A percentile compares a stretch with the other conserved stretches of the same genome.
Conservation (phyloP, 1,140 invertebrate species). For the Solen grandis region DNA sequence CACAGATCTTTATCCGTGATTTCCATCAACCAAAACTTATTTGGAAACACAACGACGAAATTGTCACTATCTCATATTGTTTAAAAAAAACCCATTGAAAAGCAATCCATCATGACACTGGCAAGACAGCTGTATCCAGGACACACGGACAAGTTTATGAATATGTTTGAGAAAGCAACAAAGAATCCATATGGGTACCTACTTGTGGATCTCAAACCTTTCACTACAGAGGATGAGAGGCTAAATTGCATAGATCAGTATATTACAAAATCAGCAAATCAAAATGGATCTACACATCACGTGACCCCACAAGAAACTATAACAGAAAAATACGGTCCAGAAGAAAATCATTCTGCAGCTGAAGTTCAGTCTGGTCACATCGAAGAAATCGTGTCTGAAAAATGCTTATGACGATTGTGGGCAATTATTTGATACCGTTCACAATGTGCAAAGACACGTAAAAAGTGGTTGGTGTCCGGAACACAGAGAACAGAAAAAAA, state of each 20-base stretch:
- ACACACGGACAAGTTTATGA: conserved; percentile 15
- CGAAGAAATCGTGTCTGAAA: not conserved
- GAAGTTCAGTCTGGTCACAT: conserved; percentile 1
- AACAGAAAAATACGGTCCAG: not conserved
- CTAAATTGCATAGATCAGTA: not conserved
- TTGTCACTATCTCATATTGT: too few relatives aligned
- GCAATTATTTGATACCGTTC: too few relatives aligned
- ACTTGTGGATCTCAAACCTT: conserved; percentile 28
- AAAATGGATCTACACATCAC: conserved; percentile 1
- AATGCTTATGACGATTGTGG: too few relatives aligned
- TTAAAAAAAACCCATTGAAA: too few relatives aligned
- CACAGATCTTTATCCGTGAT: too few relatives aligned
- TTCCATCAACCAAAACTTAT: conserved; percentile 25
- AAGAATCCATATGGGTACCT: conserved; percentile 14
- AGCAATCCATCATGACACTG: too few relatives aligned
- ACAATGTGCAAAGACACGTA: too few relatives aligned
- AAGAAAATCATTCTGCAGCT: too few relatives aligned
- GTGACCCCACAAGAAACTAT: not conserved
- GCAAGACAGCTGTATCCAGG: too few relatives aligned
- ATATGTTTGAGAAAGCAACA: conserved; percentile 13
- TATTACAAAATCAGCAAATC: not conserved
- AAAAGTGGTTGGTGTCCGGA: too few relatives aligned
- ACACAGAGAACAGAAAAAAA: too few relatives aligned
- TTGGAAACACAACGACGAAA: too few relatives aligned
- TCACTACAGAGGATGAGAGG: conserved; percentile 16